These are phyloP conservation scores for Oreochromis tanganicae DNA, from an alignment of 2,113 vertebrate genomes.

Conservation along the genomic window DNA sequence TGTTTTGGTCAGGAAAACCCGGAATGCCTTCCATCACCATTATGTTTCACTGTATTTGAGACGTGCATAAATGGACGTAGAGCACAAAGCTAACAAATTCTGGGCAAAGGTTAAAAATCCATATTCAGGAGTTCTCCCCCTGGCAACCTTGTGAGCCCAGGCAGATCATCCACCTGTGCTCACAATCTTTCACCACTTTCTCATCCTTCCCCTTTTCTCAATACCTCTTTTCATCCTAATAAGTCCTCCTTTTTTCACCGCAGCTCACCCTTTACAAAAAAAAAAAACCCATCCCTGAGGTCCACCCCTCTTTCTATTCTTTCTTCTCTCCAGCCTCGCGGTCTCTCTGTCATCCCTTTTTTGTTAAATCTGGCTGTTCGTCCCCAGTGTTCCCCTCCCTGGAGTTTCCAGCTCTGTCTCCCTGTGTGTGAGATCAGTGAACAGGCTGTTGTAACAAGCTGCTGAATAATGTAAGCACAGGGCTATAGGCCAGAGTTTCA, in stretches of 20 bases:
- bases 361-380: constrained; percentile 51
- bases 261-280: not conserved
- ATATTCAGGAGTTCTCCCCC: constrained; percentile 6
- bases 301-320: constrained; percentile 24
- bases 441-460: constrained; percentile 69
- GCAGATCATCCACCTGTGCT: constrained; percentile 46
- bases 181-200: constrained; percentile 56
- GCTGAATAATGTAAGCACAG: constrained; percentile 69
- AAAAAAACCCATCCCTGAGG: not conserved
- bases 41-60: not conserved
- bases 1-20: not conserved
- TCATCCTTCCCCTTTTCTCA: constrained; percentile 58
- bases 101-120: constrained; percentile 35
- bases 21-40: not conserved
- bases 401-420: constrained; percentile 48
- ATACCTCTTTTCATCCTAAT: constrained; percentile 54
- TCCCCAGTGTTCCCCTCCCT: constrained; percentile 41
- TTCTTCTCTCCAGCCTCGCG: constrained; percentile 27
- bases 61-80: not conserved
- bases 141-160: constrained; percentile 9
- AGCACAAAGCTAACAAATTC: not conserved
- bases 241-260: not conserved
- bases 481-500: constrained; percentile 61
- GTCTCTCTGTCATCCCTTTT: constrained; percentile 37
- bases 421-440: constrained; percentile 60